Evolutionary conservation across 1,140 invertebrate genomes (phyloP), one percentile per base, ranked within the genome.

Genomic region (Bombus superbus): DNA sequence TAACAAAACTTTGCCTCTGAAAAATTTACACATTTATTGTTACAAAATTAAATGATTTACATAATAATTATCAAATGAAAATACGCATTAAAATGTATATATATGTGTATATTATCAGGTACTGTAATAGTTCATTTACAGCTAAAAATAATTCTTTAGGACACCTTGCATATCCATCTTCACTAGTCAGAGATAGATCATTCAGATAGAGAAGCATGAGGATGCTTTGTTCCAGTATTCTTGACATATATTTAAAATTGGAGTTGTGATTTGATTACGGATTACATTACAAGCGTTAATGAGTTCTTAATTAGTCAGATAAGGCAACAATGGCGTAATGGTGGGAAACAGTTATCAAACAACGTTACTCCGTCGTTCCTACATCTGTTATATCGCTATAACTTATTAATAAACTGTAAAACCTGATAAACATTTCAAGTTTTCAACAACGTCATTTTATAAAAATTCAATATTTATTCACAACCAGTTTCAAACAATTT

Each of bases 271-370:
- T 86, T 59, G 38, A 38, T 90, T 90, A 90, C 79, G 78, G 32
- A 22, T 62, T 53, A 73, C 40, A 64, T 44, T 90, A 38, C 62
- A 62, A 66, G 74, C 74, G 72, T 83, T 90, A 88, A 90, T 88
- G 69, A 84, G 73, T 25, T 28, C 59, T 71, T 91, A 91, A 91
- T 91, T 90, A 76, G 80, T 35, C 15, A 59, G 89, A 91, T 90
- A 90, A 90, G 71, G 59, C 57, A 28, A 44, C 22, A 15, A 44
- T 32, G 38, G n/a, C 40, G n/a, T 82, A 85, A 83, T 59, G 83
- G 68, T 8, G 32, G 86, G 71, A 90, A 90, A 62, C 68, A 68
- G 40, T 82, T 90, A 90, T 90, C 89, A 90, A 74, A 66, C 32
- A 87, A 47, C 28, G 32, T 9, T 44, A 44, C 53, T 59, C 62